Conservation (phyloP, 2,888 invertebrate species). For the Diarsia rubi region DNA sequence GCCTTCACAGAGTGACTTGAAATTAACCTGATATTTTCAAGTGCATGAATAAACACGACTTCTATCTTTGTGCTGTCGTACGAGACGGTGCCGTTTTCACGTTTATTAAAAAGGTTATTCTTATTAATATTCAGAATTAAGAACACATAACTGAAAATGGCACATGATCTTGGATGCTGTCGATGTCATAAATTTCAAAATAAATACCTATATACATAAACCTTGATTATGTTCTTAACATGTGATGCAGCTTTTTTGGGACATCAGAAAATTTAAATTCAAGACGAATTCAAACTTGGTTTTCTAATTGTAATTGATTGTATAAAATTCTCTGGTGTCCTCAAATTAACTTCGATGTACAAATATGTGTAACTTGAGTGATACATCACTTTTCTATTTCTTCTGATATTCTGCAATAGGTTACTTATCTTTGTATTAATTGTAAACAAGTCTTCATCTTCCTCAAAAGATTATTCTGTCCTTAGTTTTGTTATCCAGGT, state of each 20-base stretch:
- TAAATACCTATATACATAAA: conserved; percentile 60
- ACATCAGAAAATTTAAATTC: conserved; percentile 65
- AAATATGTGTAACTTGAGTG: conserved; percentile 59
- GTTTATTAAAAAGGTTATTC: conserved; percentile 26
- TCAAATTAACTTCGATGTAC: conserved; percentile 58
- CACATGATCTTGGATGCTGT: conserved; percentile 78
- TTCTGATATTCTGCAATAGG: conserved; percentile 31
- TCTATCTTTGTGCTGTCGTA: conserved; percentile 76
- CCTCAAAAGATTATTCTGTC: conserved; percentile 44
- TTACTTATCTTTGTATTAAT: conserved; percentile 19
- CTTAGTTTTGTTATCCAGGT: conserved; percentile 59
- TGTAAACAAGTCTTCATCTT: conserved; percentile 38
- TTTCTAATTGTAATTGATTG: neutral
- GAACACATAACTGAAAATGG: conserved; percentile 73
- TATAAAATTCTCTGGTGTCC: conserved; percentile 60
- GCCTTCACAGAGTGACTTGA: conserved; percentile 62
- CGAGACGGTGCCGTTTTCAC: conserved; percentile 80
- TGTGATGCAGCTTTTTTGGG: conserved; percentile 67
- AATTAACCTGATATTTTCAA: conserved; percentile 68
- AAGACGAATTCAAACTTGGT: neutral
- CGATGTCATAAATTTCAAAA: conserved; percentile 72
- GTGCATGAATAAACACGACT: conserved; percentile 80
- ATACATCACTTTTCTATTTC: conserved; percentile 44
- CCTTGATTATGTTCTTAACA: conserved; percentile 67
- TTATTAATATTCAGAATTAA: conserved; percentile 5